A percentile compares a stretch with the other conserved stretches of the same genome.
These are phyloP conservation scores for Chaetodon trifascialis DNA, from an alignment of 2,113 vertebrate genomes.

Conservation along the genomic window DNA sequence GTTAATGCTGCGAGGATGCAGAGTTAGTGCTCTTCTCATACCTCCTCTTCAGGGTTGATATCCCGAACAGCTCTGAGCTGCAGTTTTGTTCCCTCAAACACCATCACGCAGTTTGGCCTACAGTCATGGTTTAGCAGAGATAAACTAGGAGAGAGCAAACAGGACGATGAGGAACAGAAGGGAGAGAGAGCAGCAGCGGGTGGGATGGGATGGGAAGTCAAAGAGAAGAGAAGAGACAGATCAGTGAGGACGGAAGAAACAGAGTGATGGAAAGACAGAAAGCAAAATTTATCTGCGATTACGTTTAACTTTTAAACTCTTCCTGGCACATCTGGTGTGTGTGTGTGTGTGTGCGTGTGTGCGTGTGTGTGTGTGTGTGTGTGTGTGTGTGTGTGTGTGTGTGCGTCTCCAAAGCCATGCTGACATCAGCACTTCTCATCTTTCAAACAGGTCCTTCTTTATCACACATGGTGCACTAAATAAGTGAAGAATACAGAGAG, in stretches of 20 bases:
- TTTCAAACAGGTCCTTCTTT: not conserved
- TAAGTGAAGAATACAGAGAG: not conserved
- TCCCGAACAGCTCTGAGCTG: conserved; percentile 89
- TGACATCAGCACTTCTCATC: not conserved
- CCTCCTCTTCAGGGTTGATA: conserved; percentile 91
- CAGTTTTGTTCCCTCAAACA: conserved; percentile 91
- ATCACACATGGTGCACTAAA: not conserved
- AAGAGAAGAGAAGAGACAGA: not conserved
- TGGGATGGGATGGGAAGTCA: not conserved
- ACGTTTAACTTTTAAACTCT: conserved; percentile 3
- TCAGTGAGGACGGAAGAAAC: not conserved
- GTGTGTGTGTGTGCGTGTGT: not conserved
- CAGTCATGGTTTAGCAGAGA: conserved; percentile 98
- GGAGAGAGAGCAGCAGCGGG: not conserved
- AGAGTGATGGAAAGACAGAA: not conserved
- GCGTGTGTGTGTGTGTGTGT: not conserved
- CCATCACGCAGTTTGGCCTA: conserved; percentile 93
- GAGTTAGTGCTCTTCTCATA: conserved; percentile 69
- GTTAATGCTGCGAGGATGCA: conserved; percentile 17
- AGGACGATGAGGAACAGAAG: not conserved
- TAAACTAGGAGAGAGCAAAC: conserved; percentile 84
- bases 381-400: no score
- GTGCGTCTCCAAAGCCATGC: not conserved
- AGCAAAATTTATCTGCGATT: not conserved
- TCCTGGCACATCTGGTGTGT: not conserved